phyloP scores from a whole-genome alignment of 2,797 vertebrate genomes.

The Phalloptychus januarius region DNA sequence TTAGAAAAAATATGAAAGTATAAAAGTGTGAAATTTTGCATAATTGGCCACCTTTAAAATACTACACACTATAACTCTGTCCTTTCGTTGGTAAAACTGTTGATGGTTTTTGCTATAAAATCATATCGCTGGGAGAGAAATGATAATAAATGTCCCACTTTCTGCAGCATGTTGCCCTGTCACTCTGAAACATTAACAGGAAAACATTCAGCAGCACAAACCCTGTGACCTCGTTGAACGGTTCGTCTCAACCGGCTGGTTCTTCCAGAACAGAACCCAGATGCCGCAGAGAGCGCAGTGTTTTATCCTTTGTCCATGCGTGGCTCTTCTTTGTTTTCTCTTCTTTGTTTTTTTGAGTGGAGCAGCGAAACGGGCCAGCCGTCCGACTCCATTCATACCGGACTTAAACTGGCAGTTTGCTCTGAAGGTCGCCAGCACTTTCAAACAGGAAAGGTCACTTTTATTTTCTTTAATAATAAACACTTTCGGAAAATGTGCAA shows the following conservation, averaged over 20 bases:
- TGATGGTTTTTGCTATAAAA: not conserved
- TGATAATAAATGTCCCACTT: not conserved
- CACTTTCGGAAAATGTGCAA: conserved; percentile 1
- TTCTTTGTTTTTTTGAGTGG: conserved; percentile 62
- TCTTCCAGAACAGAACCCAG: conserved; percentile 55
- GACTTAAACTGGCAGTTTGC: conserved; percentile 49
- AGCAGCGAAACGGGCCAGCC: conserved; percentile 45
- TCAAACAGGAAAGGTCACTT: conserved; percentile 49
- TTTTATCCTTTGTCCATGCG: conserved; percentile 46
- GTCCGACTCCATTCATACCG: conserved; percentile 54
- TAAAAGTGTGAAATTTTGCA: too few species aligned
- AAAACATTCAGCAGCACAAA: not conserved
- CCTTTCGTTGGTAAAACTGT: not conserved
- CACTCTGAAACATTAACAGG: conserved; percentile 13
- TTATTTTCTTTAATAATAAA: not conserved
- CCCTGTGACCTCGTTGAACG: conserved; percentile 46
- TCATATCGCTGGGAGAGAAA: not conserved
- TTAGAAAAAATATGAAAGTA: too few species aligned
- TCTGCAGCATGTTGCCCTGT: not conserved
- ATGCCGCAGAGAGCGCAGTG: conserved; percentile 36
- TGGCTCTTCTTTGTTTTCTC: conserved; percentile 61
- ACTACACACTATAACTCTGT: not conserved
- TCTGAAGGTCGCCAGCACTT: conserved; percentile 46
- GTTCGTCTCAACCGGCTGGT: conserved; percentile 44
- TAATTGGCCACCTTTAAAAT: too few species aligned